Conservation (phyloP, 1,140 invertebrate genomes). For the Sarcophaga bullata region DNA sequence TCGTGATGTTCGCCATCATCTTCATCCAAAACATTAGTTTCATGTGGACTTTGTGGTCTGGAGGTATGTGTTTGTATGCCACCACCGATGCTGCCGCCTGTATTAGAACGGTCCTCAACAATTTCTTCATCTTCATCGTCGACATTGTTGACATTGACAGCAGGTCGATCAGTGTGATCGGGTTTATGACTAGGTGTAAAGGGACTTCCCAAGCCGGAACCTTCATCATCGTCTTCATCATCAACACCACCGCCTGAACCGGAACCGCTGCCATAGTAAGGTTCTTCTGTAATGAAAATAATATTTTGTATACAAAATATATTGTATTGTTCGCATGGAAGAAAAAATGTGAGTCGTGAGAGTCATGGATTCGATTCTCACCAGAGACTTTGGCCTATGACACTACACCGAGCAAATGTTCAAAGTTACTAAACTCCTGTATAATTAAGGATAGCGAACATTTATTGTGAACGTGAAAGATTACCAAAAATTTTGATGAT, state of each 20-base stretch:
- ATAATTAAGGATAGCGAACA: too few relatives aligned
- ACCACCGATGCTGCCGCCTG: conserved; percentile 45
- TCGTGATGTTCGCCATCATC: conserved; percentile 37
- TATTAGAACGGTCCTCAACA: conserved; percentile 43
- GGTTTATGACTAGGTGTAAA: conserved; percentile 60
- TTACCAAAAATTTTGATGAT: too few relatives aligned
- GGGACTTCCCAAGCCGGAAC: conserved; percentile 63
- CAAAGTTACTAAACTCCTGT: too few relatives aligned
- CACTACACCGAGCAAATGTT: too few relatives aligned
- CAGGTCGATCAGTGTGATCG: conserved; percentile 54
- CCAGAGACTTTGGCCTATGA: too few relatives aligned
- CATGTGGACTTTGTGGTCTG: conserved; percentile 41
- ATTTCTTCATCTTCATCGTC: conserved; percentile 57
- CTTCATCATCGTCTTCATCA: conserved; percentile 67
- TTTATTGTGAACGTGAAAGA: too few relatives aligned
- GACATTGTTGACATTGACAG: conserved; percentile 51
- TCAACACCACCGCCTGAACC: conserved; percentile 69
- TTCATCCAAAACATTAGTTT: conserved; percentile 51
- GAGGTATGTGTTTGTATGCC: conserved; percentile 42
- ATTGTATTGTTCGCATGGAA: not conserved
- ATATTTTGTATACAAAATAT: not conserved
- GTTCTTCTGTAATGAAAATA: conserved; percentile 66
- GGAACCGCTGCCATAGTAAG: conserved; percentile 70
- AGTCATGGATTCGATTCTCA: too few relatives aligned
- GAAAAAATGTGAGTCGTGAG: too few relatives aligned